Conservation (phyloP, 2,888 invertebrate species). For the Scaptomyza reducta region DNA sequence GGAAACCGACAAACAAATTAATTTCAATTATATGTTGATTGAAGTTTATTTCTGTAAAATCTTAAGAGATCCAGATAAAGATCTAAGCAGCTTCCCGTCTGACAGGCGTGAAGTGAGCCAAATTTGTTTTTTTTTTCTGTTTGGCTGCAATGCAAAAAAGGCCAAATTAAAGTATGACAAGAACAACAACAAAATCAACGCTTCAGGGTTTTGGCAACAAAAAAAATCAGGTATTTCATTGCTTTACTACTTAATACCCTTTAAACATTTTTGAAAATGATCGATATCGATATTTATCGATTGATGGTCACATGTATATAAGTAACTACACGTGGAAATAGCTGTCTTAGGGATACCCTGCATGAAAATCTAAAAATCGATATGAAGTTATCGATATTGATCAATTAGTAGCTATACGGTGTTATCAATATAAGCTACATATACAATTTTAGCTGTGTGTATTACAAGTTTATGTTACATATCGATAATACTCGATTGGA, state of each 20-base stretch:
- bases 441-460: too few relatives aligned
- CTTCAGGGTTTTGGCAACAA: constrained; percentile 35
- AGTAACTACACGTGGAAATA: too few relatives aligned
- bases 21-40: constrained; percentile 58
- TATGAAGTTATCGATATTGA: not conserved
- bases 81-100: constrained; percentile 36
- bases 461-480: too few relatives aligned
- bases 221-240: not conserved
- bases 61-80: constrained; percentile 36
- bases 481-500: not conserved
- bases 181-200: constrained; percentile 19
- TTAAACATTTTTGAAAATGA: too few relatives aligned
- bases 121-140: constrained; percentile 9
- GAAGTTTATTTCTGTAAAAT: constrained; percentile 46
- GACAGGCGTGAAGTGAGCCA: constrained; percentile 69
- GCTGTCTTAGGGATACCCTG: too few relatives aligned
- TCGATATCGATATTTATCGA: too few relatives aligned
- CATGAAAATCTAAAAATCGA: too few relatives aligned
- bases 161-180: constrained; percentile 25
- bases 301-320: too few relatives aligned
- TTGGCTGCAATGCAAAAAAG: constrained; percentile 24
- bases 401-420: not conserved
- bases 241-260: constrained; percentile 2
- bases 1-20: constrained; percentile 40
- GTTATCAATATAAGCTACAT: too few relatives aligned